Evolutionary conservation across 2,888 invertebrate genomes (phyloP), one percentile per base, ranked within the genome.

Genomic region (Chesias legatella): DNA sequence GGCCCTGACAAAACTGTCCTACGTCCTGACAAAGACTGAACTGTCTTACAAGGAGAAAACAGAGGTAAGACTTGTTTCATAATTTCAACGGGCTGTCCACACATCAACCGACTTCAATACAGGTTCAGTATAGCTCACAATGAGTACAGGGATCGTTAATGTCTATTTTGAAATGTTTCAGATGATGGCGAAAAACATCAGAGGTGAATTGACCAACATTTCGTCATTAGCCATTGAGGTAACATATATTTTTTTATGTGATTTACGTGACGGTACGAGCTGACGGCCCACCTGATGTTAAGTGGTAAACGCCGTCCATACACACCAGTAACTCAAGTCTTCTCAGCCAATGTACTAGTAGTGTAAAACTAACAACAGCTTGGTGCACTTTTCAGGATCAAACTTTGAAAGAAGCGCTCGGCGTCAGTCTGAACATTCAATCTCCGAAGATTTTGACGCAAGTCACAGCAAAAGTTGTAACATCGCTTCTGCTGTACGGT

Each of bases 1-100:
- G 0, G 98, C 98, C 0, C 89, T 98, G 6, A 93, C 96, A 1
- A 99, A 99, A 75, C 86, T 99, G 1, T 91, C 94, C 0, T 98
- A 97, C 63, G 95, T 98, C 0, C 81, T 98, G 11, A 94, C 95
- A 0, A 95, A 97, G 67, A 84, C 89, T 3, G 91, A 93, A 31
- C 91, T 94, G 82, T 85, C 88, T 30, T 80, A 90, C 28, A 79
- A 91, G 17, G 89, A 90, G 34, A 94, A 94, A 64, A 90, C 91
- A 27, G 88, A 90, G 73, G 93, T 93, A 67, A 6, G 3, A 11
- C 2, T 8, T 30, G 8, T 21, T 21, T n/a, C 20, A 17, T 22
- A 17, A 17, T 22, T 10, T 22, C 23, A 4, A n/a, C n/a, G n/a
- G n/a, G n/a, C n/a, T n/a, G n/a, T n/a, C n/a, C n/a, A n/a, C n/a